These are phyloP conservation scores for Ceramica pisi DNA, from an alignment of 2,888 invertebrate genomes.

Conservation along the genomic window DNA sequence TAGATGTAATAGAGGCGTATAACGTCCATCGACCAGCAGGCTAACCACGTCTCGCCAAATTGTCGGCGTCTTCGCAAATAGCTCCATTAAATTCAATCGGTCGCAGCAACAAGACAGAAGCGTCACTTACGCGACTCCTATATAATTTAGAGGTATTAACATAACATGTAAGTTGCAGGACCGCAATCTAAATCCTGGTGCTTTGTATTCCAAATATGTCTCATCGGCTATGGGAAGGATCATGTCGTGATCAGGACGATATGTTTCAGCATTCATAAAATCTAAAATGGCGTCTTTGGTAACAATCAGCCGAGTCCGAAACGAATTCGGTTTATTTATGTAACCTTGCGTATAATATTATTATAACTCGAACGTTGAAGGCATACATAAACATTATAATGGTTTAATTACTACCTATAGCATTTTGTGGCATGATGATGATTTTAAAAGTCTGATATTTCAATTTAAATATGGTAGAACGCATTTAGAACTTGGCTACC, in stretches of 20 bases:
- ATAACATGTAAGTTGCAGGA: constrained; percentile 65
- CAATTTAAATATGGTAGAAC: neutral
- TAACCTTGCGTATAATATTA: constrained; percentile 31
- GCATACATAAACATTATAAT: constrained; percentile 35
- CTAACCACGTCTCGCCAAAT: constrained; percentile 80
- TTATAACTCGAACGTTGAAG: constrained; percentile 29
- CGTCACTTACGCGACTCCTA: constrained; percentile 79
- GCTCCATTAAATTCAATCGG: constrained; percentile 88
- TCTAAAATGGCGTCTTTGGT: constrained; percentile 58
- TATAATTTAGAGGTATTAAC: constrained; percentile 87
- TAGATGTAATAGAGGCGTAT: constrained; percentile 67
- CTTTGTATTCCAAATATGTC: constrained; percentile 79
- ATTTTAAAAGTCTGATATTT: constrained; percentile 20
- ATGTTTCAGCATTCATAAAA: constrained; percentile 59
- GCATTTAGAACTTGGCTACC: neutral
- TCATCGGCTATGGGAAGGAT: constrained; percentile 42
- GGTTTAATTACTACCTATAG: constrained; percentile 23
- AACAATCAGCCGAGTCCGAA: constrained; percentile 38
- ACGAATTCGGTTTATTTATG: constrained; percentile 46
- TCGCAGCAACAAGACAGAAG: constrained; percentile 80
- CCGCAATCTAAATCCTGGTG: constrained; percentile 63
- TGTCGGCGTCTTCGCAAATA: constrained; percentile 82
- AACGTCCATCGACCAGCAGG: constrained; percentile 70
- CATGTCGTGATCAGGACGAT: constrained; percentile 53
- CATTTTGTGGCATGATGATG: constrained; percentile 25